Percentiles rank a stretch among this genome's conserved stretches.
Conservation (phyloP, 2,888 invertebrate genomes). For the Meta bourneti region DNA sequence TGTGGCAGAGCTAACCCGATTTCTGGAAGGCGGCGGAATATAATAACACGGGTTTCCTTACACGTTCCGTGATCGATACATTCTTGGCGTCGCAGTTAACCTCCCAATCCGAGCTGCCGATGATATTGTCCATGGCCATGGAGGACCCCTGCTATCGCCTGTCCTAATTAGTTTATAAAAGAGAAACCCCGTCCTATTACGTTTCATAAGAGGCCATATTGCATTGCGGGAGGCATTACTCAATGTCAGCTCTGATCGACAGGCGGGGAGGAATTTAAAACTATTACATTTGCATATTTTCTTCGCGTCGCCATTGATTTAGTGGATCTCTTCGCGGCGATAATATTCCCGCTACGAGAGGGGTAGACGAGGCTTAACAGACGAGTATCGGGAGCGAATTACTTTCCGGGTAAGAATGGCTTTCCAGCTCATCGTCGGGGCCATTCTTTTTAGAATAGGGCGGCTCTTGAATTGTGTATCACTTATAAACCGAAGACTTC, state of each 20-base stretch:
- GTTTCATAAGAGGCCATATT: constrained; percentile 72
- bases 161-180: constrained; percentile 75
- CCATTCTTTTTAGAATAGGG: too few species aligned
- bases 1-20: not conserved
- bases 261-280: constrained; percentile 75
- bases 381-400: too few species aligned
- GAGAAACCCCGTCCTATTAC: constrained; percentile 57
- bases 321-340: not conserved
- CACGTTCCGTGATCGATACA: not conserved
- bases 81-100: constrained; percentile 50
- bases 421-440: too few species aligned
- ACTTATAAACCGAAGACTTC: too few species aligned
- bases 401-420: too few species aligned
- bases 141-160: constrained; percentile 24
- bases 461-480: too few species aligned
- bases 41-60: not conserved
- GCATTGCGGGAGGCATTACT: constrained; percentile 69
- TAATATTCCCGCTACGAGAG: too few species aligned
- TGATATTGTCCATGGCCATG: constrained; percentile 69
- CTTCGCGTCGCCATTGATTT: constrained; percentile 71
- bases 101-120: constrained; percentile 36
- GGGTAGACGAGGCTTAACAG: too few species aligned
- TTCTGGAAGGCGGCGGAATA: not conserved
- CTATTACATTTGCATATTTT: constrained; percentile 76
- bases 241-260: constrained; percentile 72